These are phyloP conservation scores for Corythornis leucogaster DNA, from an alignment of 2,797 vertebrate species.

Conservation along the genomic window DNA sequence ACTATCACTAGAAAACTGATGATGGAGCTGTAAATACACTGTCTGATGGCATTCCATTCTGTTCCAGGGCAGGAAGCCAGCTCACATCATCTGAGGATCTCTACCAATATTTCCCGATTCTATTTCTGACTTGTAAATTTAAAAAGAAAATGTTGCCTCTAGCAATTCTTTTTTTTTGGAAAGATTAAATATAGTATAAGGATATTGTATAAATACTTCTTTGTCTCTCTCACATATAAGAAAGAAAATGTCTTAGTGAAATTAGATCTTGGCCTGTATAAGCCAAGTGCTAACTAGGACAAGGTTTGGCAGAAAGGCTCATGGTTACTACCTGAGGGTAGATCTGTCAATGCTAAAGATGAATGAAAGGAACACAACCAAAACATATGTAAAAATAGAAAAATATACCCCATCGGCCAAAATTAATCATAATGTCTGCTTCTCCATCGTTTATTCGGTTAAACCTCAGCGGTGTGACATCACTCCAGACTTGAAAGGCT, in stretches of 20 bases:
- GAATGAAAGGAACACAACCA: constrained; percentile 29
- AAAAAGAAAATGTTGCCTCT: constrained; percentile 19
- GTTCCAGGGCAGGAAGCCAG: not conserved
- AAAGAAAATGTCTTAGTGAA: not conserved
- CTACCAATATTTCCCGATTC: not conserved
- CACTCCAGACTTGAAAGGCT: constrained; percentile 97
- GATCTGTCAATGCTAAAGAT: not conserved
- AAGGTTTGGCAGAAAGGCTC: constrained; percentile 21
- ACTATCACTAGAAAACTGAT: not conserved
- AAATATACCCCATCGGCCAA: constrained; percentile 93
- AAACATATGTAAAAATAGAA: not conserved
- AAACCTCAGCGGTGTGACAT: constrained; percentile 92
- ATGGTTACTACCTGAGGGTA: not conserved
- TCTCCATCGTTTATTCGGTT: constrained; percentile 91
- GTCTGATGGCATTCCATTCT: not conserved
- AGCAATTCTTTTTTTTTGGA: not conserved
- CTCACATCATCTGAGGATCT: not conserved
- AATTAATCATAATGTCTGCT: constrained; percentile 99
- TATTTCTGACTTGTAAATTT: constrained; percentile 24
- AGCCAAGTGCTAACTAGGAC: constrained; percentile 18
- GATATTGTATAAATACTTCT: not conserved
- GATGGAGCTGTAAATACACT: not conserved
- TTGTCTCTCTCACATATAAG: not conserved
- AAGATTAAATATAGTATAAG: constrained; percentile 1
- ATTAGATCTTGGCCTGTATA: not conserved